Conservation (phyloP, 2,888 invertebrate species). For the Pyrgus malvae region DNA sequence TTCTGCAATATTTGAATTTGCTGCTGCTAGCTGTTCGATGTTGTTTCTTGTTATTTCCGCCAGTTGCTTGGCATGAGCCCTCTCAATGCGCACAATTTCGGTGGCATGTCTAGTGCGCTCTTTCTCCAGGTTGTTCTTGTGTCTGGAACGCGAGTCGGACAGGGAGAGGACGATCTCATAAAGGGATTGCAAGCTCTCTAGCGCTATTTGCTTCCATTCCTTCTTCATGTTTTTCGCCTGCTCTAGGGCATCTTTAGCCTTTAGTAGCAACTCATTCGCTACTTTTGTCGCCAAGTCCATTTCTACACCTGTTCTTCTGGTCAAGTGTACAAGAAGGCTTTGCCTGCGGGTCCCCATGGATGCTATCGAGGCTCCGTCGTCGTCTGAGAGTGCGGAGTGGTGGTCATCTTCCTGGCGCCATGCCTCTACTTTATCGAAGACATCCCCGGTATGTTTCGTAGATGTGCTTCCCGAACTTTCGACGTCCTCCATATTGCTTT, state of each 20-base stretch:
- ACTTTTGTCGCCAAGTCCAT: conserved; percentile 29
- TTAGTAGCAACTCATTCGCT: conserved; percentile 25
- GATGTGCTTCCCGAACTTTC: no score
- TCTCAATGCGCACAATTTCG: not conserved
- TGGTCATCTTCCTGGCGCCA: no score
- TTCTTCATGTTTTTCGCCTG: conserved; percentile 30
- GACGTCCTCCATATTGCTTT: no score
- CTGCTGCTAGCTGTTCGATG: not conserved
- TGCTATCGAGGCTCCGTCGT: no score
- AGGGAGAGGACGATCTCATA: conserved; percentile 29
- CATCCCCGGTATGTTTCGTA: no score
- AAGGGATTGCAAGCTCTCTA: conserved; percentile 25
- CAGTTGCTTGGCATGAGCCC: not conserved
- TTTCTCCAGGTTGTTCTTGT: not conserved
- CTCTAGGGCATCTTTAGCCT: conserved; percentile 9
- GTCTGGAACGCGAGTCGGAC: conserved; percentile 29
- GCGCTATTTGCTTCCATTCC: conserved; percentile 24
- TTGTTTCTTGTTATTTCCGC: not conserved
- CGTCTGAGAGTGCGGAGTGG: no score
- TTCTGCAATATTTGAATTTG: not conserved
- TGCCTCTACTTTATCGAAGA: no score
- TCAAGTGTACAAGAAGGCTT: no score
- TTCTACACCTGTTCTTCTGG: conserved; percentile 12
- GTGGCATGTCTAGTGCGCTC: not conserved
- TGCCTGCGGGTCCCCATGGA: no score